Base-by-base conservation (phyloP, 2,113 vertebrate species). In the Cyanoramphus novaezelandiae region DNA sequence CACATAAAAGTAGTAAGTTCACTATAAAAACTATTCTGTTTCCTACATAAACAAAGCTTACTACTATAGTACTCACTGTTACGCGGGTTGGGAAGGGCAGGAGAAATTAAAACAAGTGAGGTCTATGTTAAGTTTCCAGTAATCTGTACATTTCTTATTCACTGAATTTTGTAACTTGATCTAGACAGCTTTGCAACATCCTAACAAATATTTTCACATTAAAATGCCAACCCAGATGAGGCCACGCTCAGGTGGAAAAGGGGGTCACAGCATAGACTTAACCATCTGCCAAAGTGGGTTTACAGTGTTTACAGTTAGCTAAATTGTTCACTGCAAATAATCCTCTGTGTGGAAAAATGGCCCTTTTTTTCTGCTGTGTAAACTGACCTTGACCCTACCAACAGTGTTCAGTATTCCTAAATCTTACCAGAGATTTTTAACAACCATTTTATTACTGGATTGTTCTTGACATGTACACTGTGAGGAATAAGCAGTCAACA, bases 261-360 rank as follows among this genome's bases (percentile, higher is more conserved):
- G 60, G 86, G 67, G 88, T 93, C 92, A 89, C 12, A 87, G 65
- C 70, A 89, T 4, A 86, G 78, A 88, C 64, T 89, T 79, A 78
- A 86, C 77, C 86, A 97, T 93, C 88, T 91, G 90, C 87, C 84
- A 92, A 91, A 91, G 47, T 80, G 69, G 90, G 91, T 96, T 93
- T 95, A 91, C 41, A 80, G 46, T 70, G n/a, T 72, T 77, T 88
- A 52, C 90, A 72, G 81, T 76, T 49, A 75, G 65, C 41, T 87
- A 93, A 94, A 62, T 93, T 96, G 89, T 87, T 92, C 88, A 89
- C 80, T 92, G 86, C 86, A 95, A 93, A 94, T 77, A 92, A 92
- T 5, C 83, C 82, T 71, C 46, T 68, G 41, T 72, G 62, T 49
- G 44, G 68, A 84, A 86, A 91, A 92, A 92, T 13, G 44, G 55